Conservation (phyloP, 2,113 vertebrate genomes). For the Sardina pilchardus region DNA sequence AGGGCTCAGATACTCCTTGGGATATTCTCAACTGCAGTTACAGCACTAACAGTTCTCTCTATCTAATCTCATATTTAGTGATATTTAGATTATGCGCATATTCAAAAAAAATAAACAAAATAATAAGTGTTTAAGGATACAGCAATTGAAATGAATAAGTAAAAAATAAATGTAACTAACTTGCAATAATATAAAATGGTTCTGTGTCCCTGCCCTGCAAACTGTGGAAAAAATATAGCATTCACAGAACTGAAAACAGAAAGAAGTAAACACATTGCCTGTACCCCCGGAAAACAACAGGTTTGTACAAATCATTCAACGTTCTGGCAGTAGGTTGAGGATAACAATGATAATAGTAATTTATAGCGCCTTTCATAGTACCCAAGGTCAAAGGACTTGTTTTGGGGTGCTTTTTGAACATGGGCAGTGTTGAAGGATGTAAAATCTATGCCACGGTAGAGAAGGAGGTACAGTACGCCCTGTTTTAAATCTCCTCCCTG, state of each 20-base stretch:
- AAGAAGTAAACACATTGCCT: no score
- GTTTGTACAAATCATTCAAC: not conserved
- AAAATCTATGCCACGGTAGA: not conserved
- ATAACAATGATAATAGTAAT: no score
- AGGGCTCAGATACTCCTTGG: not conserved
- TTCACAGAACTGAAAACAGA: not conserved
- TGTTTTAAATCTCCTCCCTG: not conserved
- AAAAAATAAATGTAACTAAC: not conserved
- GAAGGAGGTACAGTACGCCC: not conserved
- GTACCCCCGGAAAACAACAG: not conserved
- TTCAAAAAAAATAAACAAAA: not conserved
- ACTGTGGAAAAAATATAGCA: not conserved
- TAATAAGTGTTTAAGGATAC: no score
- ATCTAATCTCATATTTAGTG: not conserved
- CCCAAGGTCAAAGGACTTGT: no score
- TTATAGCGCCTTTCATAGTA: no score
- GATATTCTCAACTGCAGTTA: not conserved
- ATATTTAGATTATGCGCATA: not conserved
- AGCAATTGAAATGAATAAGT: no score
- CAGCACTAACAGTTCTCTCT: not conserved
- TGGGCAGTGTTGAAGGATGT: no score
- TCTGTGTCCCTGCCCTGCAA: not conserved
- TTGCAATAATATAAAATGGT: not conserved
- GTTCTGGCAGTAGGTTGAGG: not conserved
- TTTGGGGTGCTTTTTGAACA: no score